Evolutionary conservation across 1,140 invertebrate species (phyloP).

Genomic region (Eueides isabella): DNA sequence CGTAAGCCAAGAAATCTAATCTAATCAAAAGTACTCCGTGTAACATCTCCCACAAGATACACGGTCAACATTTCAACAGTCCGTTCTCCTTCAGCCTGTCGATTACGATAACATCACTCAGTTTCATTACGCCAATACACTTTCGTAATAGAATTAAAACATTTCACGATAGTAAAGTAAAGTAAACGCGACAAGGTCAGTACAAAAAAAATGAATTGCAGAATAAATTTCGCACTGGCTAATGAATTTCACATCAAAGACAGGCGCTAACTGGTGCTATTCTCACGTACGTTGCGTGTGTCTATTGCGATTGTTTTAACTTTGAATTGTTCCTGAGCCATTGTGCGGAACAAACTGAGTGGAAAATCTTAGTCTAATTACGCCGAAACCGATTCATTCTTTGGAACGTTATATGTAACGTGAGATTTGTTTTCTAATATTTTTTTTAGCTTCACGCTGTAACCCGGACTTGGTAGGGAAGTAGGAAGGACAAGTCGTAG

Average conservation of each 20-base stretch:
- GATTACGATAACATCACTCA: neutral
- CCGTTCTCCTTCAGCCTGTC: too few species aligned
- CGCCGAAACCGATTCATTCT: slow-evolving; percentile 16
- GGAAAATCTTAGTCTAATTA: slow-evolving; percentile 67
- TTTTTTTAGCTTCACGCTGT: too few species aligned
- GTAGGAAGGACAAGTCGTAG: too few species aligned
- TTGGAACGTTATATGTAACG: slow-evolving; percentile 13
- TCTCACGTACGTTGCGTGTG: slow-evolving; percentile 53
- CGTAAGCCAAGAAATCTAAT: too few species aligned
- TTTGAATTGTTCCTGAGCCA: slow-evolving; percentile 59
- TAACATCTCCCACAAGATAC: too few species aligned
- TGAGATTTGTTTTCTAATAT: slow-evolving; percentile 12
- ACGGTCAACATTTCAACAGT: neutral
- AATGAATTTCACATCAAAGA: slow-evolving; percentile 32
- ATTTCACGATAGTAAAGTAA: slow-evolving; percentile 21
- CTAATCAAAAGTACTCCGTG: too few species aligned
- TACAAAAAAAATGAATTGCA: neutral
- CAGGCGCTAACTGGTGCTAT: slow-evolving; percentile 28
- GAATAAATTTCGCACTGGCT: slow-evolving; percentile 18
- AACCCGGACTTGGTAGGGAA: too few species aligned
- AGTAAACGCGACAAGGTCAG: slow-evolving; percentile 21
- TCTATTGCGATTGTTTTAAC: slow-evolving; percentile 48
- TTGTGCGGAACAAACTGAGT: slow-evolving; percentile 54
- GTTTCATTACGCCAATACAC: slow-evolving; percentile 8
- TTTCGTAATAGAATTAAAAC: slow-evolving; percentile 18